Percentiles rank a stretch among this genome's conserved stretches.
phyloP scores from a whole-genome alignment of 2,888 invertebrate species.

The Xylota sylvarum region DNA sequence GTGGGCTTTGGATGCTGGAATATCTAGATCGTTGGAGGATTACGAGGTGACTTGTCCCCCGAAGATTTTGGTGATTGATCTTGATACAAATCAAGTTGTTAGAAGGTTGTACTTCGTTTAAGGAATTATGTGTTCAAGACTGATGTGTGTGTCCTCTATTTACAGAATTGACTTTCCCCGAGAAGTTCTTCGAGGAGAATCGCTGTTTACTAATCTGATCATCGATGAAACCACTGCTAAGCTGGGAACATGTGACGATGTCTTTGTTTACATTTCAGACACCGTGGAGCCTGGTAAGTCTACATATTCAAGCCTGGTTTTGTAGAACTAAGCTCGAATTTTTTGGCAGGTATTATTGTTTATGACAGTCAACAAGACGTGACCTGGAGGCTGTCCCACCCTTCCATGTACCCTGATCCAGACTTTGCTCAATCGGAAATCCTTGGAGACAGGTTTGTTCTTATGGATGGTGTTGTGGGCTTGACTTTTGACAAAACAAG shows the following conservation, averaged over 20 bases:
- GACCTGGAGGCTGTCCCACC: slow-evolving; percentile 92
- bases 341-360: slow-evolving; percentile 82
- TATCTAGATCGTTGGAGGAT: slow-evolving; percentile 87
- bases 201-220: slow-evolving; percentile 91
- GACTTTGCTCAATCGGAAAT: slow-evolving; percentile 91
- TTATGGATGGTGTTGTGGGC: slow-evolving; percentile 90
- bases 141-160: slow-evolving; percentile 77
- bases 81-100: slow-evolving; percentile 89
- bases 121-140: slow-evolving; percentile 55
- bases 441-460: slow-evolving; percentile 87
- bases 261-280: slow-evolving; percentile 92
- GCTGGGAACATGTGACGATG: slow-evolving; percentile 89
- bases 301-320: not conserved
- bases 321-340: not conserved
- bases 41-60: slow-evolving; percentile 90
- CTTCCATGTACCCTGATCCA: slow-evolving; percentile 94
- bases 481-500: slow-evolving; percentile 87
- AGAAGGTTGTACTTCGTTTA: slow-evolving; percentile 80
- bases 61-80: slow-evolving; percentile 92
- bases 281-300: slow-evolving; percentile 91
- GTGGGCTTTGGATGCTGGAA: slow-evolving; percentile 92
- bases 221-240: slow-evolving; percentile 90
- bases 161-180: slow-evolving; percentile 91
- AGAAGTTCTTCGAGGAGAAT: slow-evolving; percentile 90
- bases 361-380: slow-evolving; percentile 90